phyloP scores from a whole-genome alignment of 2,797 vertebrate genomes.

The Microcaecilia unicolor region DNA sequence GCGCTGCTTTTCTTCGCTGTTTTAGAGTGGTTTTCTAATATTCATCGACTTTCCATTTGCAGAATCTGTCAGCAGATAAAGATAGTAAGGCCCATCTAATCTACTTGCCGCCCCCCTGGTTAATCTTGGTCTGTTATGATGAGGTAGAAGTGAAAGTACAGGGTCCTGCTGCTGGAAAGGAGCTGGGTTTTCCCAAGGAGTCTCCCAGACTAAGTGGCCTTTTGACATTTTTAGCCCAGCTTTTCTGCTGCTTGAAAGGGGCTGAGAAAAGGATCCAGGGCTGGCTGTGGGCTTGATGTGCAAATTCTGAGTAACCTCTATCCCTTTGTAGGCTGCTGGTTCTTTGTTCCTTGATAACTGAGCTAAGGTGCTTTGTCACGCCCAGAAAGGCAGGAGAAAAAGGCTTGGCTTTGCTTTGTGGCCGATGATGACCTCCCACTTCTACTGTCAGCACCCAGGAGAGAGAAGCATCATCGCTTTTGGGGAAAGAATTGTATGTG shows the following conservation, averaged over 20 bases:
- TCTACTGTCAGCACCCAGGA: conserved; percentile 31
- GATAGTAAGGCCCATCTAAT: too few species aligned
- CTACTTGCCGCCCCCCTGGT: too few species aligned
- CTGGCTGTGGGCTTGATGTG: conserved; percentile 34
- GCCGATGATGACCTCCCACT: conserved; percentile 31
- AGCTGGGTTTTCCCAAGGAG: too few species aligned
- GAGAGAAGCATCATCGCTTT: conserved; percentile 23
- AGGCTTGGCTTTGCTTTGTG: conserved; percentile 19
- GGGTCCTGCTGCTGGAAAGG: too few species aligned
- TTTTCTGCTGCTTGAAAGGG: conserved; percentile 13
- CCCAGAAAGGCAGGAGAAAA: conserved; percentile 20
- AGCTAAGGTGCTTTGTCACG: conserved; percentile 51
- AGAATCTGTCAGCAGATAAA: too few species aligned
- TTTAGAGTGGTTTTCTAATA: too few species aligned
- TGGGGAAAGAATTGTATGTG: neutral
- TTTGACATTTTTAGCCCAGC: conserved; percentile 32
- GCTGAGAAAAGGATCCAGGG: conserved; percentile 18
- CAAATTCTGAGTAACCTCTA: conserved; percentile 36
- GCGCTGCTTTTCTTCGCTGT: conserved; percentile 6
- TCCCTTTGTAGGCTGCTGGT: conserved; percentile 29
- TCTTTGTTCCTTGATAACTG: conserved; percentile 58
- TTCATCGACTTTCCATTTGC: too few species aligned
- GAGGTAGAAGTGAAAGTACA: too few species aligned
- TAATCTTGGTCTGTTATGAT: too few species aligned
- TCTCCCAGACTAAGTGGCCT: too few species aligned